These are phyloP conservation scores for Premnoplex brunnescens DNA, from an alignment of 2,797 vertebrate genomes.

Conservation along the genomic window DNA sequence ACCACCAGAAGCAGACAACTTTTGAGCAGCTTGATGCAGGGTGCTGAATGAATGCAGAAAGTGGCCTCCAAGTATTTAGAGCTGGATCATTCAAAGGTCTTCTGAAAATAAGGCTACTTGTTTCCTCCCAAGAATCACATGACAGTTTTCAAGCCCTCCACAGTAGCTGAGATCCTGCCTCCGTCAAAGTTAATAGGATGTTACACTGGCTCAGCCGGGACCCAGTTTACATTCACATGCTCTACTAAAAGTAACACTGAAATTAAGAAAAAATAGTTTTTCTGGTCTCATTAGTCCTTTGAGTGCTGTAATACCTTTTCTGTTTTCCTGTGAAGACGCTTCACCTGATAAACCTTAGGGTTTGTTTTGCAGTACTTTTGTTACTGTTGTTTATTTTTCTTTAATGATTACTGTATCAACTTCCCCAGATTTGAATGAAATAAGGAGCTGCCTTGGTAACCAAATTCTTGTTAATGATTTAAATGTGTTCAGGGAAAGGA, in stretches of 20 bases:
- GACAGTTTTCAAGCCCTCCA: not conserved
- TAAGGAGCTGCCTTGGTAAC: not conserved
- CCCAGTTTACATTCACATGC: not conserved
- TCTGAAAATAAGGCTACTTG: not conserved
- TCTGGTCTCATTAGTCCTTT: not conserved
- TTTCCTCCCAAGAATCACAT: not conserved
- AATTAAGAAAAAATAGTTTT: not conserved
- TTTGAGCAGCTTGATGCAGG: not conserved
- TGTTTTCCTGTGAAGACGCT: not conserved
- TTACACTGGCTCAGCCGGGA: not conserved
- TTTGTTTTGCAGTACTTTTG: accelerated
- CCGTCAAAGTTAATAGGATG: accelerated
- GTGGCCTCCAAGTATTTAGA: not conserved
- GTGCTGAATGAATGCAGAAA: not conserved
- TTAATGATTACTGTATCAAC: not conserved
- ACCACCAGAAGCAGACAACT: not conserved
- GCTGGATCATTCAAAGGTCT: not conserved
- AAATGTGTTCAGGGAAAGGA: not conserved
- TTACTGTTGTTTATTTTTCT: not conserved
- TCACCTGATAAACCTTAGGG: not conserved
- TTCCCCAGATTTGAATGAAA: not conserved
- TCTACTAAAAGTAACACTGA: not conserved
- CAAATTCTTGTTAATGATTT: not conserved
- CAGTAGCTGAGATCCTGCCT: not conserved
- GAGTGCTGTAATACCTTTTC: not conserved